These are phyloP conservation scores for Perizoma flavofasciatum DNA, from an alignment of 2,888 invertebrate species.

Conservation along the genomic window DNA sequence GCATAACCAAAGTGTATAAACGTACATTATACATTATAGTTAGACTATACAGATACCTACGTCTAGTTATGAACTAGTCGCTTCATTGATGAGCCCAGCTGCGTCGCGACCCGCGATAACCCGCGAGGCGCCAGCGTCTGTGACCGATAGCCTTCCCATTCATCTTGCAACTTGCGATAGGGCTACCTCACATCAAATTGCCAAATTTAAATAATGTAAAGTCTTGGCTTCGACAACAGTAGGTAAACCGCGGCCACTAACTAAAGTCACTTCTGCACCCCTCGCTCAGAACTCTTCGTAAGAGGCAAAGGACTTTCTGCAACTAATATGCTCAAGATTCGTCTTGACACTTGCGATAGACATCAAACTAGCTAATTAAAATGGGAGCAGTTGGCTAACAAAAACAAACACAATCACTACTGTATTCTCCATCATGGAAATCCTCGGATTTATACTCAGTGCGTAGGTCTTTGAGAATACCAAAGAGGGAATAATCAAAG, in stretches of 20 bases:
- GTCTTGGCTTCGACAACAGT: neutral
- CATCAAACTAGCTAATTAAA: too few relatives aligned
- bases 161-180: slow-evolving; percentile 52
- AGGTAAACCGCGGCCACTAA: neutral
- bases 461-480: too few relatives aligned
- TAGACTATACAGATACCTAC: slow-evolving; percentile 8
- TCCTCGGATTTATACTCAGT: too few relatives aligned
- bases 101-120: slow-evolving; percentile 72
- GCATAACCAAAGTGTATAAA: slow-evolving; percentile 1
- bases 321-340: too few relatives aligned
- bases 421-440: too few relatives aligned
- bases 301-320: too few relatives aligned
- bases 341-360: too few relatives aligned
- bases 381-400: too few relatives aligned
- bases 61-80: slow-evolving; percentile 43
- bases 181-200: slow-evolving; percentile 16
- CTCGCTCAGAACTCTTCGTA: too few relatives aligned
- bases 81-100: slow-evolving; percentile 59
- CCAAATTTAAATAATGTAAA: neutral
- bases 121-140: slow-evolving; percentile 57
- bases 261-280: too few relatives aligned
- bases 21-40: neutral
- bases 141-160: slow-evolving; percentile 60
- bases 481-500: too few relatives aligned
- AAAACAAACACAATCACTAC: too few relatives aligned